Evolutionary conservation across 2,113 vertebrate species (phyloP).

Genomic region (Callorhinus ursinus): DNA sequence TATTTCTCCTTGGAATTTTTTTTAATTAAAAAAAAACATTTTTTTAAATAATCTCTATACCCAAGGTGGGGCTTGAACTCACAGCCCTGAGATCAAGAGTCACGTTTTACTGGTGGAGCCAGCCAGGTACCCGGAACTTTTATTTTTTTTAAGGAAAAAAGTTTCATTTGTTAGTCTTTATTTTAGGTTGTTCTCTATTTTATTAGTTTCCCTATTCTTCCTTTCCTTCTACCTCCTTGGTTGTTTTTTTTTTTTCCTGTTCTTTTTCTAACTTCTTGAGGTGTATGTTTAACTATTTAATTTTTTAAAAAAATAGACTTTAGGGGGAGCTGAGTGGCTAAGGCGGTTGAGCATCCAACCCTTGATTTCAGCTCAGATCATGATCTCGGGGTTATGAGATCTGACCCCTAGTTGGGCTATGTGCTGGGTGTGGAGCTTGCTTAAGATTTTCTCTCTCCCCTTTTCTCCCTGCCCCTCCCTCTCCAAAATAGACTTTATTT

Average conservation of each 20-base stretch:
- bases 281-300: not conserved
- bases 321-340: not conserved
- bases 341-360: not conserved
- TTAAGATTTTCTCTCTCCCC: not conserved
- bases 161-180: slow-evolving; percentile 39
- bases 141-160: not conserved
- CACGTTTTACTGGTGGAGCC: not conserved
- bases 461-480: not conserved
- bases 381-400: not conserved
- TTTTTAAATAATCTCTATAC: not conserved
- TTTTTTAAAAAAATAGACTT: not conserved
- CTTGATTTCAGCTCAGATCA: not conserved
- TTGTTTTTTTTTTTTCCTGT: not conserved
- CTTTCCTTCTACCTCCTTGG: not conserved
- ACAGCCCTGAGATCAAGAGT: not conserved
- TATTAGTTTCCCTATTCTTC: slow-evolving; percentile 28
- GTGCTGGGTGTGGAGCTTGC: not conserved
- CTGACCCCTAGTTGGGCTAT: not conserved
- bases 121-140: not conserved
- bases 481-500: not conserved
- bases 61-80: not conserved
- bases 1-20: not conserved
- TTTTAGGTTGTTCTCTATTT: slow-evolving; percentile 20
- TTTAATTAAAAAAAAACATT: not conserved
- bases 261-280: slow-evolving; percentile 23